Evolutionary conservation across 2,888 invertebrate genomes (phyloP).

Genomic region (Drosophila prostipennis): DNA sequence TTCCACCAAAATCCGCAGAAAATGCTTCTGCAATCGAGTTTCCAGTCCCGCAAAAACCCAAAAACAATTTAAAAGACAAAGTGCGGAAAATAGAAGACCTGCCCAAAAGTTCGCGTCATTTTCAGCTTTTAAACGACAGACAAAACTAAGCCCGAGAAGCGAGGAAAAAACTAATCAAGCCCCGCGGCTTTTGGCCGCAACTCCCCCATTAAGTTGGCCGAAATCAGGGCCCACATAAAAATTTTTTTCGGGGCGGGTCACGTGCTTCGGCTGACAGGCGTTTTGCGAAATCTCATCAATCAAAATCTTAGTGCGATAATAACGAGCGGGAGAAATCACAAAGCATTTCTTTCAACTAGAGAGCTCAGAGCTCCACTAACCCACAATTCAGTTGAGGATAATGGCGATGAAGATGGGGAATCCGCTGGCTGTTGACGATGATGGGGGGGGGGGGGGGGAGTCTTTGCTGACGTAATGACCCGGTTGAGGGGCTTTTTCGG

Average conservation of each 20-base stretch:
- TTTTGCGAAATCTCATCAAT: conserved; percentile 67
- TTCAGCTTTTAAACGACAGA: conserved; percentile 30
- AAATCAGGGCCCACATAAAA: conserved; percentile 40
- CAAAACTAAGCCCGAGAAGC: conserved; percentile 14
- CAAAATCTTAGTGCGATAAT: conserved; percentile 74
- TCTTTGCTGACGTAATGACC: conserved; percentile 64
- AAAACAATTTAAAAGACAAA: conserved; percentile 1
- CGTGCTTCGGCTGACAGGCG: conserved; percentile 39
- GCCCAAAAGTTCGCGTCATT: conserved; percentile 29
- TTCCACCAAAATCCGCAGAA: neutral
- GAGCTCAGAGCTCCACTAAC: conserved; percentile 55
- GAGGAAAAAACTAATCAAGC: conserved; percentile 65
- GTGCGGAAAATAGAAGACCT: neutral
- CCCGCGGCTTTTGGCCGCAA: conserved; percentile 48
- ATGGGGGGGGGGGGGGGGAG: conserved; percentile 13
- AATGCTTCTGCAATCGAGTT: neutral
- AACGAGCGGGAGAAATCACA: conserved; percentile 70
- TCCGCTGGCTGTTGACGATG: conserved; percentile 2
- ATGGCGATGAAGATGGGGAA: conserved; percentile 5
- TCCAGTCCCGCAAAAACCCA: neutral
- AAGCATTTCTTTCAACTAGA: conserved; percentile 65
- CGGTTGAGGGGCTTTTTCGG: conserved; percentile 40
- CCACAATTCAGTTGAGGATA: conserved; percentile 61
- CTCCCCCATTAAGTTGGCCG: conserved; percentile 30
- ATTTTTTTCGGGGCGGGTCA: conserved; percentile 25